Base-by-base conservation (phyloP, 2,797 vertebrate species). In the Setipinna tenuifilis region DNA sequence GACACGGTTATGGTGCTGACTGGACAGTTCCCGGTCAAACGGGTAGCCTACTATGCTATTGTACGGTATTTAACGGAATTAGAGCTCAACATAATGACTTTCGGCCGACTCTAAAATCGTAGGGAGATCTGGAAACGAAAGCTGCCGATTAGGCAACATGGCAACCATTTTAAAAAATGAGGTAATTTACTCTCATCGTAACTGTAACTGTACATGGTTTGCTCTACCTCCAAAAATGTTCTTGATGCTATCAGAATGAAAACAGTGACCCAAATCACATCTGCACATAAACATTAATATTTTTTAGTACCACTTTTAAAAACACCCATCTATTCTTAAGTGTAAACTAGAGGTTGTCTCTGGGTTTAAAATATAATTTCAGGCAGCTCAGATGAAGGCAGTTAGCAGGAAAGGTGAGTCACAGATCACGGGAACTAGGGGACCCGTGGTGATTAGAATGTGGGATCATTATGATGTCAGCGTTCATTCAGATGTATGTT, bases 1-100 rank as follows among this genome's bases (percentile, higher is more conserved):
- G 68, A 2, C 71, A 21, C 61, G 61, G 25, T 35, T 44, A 9
- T 78, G 35, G 71, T 78, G 71, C 71, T 78, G 71, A 78, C 44
- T 44, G 71, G 35, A 78, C 71, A 78, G 71, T 78, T 78, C 71
- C 71, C 71, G 71, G 35, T 75, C 14, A 71, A 75, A 75, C 17
- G 68, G 9, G 11, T 68, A 41, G 50, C 50, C 2, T 54, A 41
- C 35, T 78, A 44, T 71, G 65, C 31, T 17, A 44, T 78, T 44
- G 65, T 44, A 5, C 19, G 71, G n/a, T n/a, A n/a, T 41, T 78
- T 19, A 17, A 44, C 35, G 41, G 7, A 41, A 31, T 19, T 41
- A 19, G 31, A 78, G 35, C 28, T 35, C 25, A 14, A 71, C 65
- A 35, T 31, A 35, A 35, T 71, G 25, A 21, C 0, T 41, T 28